Evolutionary conservation across 2,888 invertebrate genomes (phyloP), one percentile per base, ranked within the genome.

Genomic region (Alcis repandata): DNA sequence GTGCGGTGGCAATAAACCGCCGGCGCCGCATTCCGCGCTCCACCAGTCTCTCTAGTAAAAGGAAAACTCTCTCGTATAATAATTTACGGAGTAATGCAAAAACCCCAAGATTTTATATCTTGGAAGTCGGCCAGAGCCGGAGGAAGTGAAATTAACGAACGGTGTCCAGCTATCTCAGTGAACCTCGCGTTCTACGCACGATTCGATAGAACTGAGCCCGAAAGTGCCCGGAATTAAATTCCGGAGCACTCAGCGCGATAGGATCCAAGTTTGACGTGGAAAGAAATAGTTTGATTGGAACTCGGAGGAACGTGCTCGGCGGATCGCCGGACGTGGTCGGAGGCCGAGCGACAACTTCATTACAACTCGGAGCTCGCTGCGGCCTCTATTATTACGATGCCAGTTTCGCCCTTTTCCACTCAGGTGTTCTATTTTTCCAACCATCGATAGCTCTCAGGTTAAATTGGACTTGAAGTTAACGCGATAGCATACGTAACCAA

Each of bases 91-190:
- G 63, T 46, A 51, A 61, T 66, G 65, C 60, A 67, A 58, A 57
- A 59, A 57, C 54, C 64, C 54, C 62, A 45, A 62, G 64, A 72
- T 69, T 70, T 65, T 63, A 70, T 64, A 58, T 59, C 51, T 68
- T 72, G 72, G 72, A 67, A 54, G 58, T 11, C 20, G 19, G 68
- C 70, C 72, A 70, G 67, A 59, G 22, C 63, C 61, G 54, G 59
- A 64, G 48, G 64, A 63, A 67, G 56, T 57, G 70, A 62, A 65
- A 68, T 70, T 70, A 72, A 70, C 70, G 60, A 70, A 72, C 57
- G 57, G 59, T 46, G 66, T 57, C 52, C 53, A 58, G 43, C 56
- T 53, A 54, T 58, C 13, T 51, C 19, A 51, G 51, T 51, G 36
- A 51, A 41, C 33, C 32, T 54, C 32, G 53, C 13, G 43, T 46